Conservation (phyloP, 2,888 invertebrate species). For the Spialia ferax region DNA sequence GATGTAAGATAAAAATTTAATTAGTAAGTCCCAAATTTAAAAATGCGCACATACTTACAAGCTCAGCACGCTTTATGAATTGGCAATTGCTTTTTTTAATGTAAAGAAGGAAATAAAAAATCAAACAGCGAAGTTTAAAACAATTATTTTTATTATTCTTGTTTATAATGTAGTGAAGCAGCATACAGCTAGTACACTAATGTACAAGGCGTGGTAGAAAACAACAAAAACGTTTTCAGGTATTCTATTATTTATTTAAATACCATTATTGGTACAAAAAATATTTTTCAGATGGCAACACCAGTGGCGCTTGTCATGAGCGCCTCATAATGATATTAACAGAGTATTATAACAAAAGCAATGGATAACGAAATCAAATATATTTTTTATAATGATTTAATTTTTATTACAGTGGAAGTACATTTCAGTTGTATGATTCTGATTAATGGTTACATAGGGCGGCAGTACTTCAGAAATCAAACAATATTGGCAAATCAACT, state of each 20-base stretch:
- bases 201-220: slow-evolving; percentile 64
- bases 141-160: slow-evolving; percentile 83
- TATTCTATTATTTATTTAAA: slow-evolving; percentile 30
- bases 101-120: slow-evolving; percentile 41
- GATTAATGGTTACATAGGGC: background rate
- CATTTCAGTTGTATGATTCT: slow-evolving; percentile 10
- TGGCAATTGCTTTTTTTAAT: slow-evolving; percentile 23
- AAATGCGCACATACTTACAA: slow-evolving; percentile 17
- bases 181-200: slow-evolving; percentile 78
- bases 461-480: slow-evolving; percentile 45
- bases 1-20: no score
- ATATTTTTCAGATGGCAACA: slow-evolving; percentile 48
- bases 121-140: slow-evolving; percentile 59
- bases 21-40: no score
- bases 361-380: slow-evolving; percentile 31
- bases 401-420: slow-evolving; percentile 29
- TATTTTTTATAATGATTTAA: slow-evolving; percentile 31
- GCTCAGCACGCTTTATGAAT: slow-evolving; percentile 26
- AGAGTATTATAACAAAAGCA: slow-evolving; percentile 43
- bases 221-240: slow-evolving; percentile 49
- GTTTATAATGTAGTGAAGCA: slow-evolving; percentile 81
- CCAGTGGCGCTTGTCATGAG: slow-evolving; percentile 50
- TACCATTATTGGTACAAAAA: slow-evolving; percentile 41
- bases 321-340: slow-evolving; percentile 45
- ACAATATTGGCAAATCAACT: slow-evolving; percentile 55